Base-by-base conservation (phyloP, 2,797 vertebrate species). In the Hybognathus amarus region DNA sequence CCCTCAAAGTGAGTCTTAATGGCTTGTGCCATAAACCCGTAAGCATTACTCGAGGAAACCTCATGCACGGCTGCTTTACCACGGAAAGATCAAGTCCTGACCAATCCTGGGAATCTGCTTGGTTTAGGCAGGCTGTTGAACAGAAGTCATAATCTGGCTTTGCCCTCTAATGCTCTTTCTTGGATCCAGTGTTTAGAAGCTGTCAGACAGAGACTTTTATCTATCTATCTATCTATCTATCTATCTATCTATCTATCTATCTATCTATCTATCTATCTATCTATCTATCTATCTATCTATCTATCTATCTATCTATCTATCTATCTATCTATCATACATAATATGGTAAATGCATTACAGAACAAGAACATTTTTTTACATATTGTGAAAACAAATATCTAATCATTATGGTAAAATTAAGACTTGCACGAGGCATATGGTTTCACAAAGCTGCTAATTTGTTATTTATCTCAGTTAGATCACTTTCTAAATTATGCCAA, bases 111-210 rank as follows among this genome's bases (percentile, higher is more conserved):
- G 74, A 86, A 88, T 83, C 86, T 73, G 75, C 54, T 83, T 80
- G 83, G 12, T 24, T 83, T 66, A 68, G 59, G 42, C 71, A 83
- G 76, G 61, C 85, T 85, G 73, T 77, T 86, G 87, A 83, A 89
- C 85, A 86, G 77, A 85, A 69, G 27, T 86, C 61, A 27, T 92
- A 90, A 92, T 91, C 90, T 86, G 78, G 83, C 83, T 86, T 90
- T 89, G 90, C 87, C 59, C 66, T 30, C 63, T 88, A 90, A 88
- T 90, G 63, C 52, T 71, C 84, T 83, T 83, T 54, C 82, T 78
- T 80, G 71, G 33, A 70, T 83, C 36, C 22, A 80, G 63, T 77
- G 79, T 52, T 83, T 82, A 87, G 75, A 38, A 47, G 40, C 27
- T 79, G 63, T 61, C 47, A 82, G 27, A 18, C 61, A 18, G 6